Conservation (phyloP, 2,797 vertebrate genomes). For the Gadopsis bispinosus region DNA sequence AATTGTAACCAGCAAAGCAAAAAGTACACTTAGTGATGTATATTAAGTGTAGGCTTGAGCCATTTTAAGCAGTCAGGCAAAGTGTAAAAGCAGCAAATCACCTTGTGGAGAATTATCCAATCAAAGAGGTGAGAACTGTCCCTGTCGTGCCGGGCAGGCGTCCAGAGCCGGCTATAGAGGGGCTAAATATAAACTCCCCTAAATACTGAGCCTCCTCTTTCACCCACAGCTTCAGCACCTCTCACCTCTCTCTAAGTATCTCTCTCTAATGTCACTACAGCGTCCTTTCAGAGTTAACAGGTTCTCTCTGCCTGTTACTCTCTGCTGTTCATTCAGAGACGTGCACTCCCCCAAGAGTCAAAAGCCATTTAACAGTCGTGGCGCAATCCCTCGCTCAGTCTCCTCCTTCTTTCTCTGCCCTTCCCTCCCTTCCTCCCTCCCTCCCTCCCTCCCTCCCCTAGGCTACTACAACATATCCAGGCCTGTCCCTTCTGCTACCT, state of each 20-base stretch:
- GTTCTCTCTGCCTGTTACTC: conserved; percentile 45
- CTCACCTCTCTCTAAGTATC: conserved; percentile 34
- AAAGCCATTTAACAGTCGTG: conserved; percentile 64
- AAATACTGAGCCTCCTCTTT: conserved; percentile 44
- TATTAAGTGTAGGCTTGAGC: background rate
- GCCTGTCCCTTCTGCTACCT: conserved; percentile 61
- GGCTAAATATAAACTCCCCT: conserved; percentile 59
- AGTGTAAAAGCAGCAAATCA: conserved; percentile 40
- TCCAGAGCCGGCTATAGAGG: conserved; percentile 58
- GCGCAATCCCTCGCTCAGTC: conserved; percentile 56
- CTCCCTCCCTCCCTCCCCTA: conserved; percentile 28
- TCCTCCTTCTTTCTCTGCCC: conserved; percentile 54
- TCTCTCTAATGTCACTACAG: conserved; percentile 7
- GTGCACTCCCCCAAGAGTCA: conserved; percentile 55
- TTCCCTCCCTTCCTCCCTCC: conserved; percentile 8
- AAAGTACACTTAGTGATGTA: background rate
- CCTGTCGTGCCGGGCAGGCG: conserved; percentile 63
- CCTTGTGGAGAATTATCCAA: conserved; percentile 53
- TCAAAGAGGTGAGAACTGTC: conserved; percentile 59
- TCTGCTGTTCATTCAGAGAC: conserved; percentile 34
- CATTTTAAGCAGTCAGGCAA: conserved; percentile 29
- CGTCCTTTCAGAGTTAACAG: conserved; percentile 27
- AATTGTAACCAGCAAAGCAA: background rate
- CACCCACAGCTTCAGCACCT: conserved; percentile 31
- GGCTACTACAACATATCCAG: conserved; percentile 69